Conservation (phyloP, 64 coral and sea anemone genomes). For the Platygyra sinensis region DNA sequence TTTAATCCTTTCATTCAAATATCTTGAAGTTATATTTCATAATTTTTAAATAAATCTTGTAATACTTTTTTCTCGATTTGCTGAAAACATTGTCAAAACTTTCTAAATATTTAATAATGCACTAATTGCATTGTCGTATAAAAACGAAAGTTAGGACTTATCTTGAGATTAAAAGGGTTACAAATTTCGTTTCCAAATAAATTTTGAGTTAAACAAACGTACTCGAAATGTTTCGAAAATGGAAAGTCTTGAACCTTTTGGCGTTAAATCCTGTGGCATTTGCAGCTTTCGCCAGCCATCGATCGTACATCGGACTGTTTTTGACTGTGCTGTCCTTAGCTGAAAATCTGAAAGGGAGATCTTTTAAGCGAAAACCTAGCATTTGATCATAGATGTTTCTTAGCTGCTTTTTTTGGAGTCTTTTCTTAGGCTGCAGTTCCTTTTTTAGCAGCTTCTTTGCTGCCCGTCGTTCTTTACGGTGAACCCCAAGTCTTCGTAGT, state of each 20-base stretch:
- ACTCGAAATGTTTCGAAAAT: neutral
- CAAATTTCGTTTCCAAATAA: neutral
- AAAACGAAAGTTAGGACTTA: neutral
- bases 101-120: too few relatives aligned
- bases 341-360: neutral
- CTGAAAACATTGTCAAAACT: too few relatives aligned
- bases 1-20: too few relatives aligned
- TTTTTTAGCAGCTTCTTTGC: neutral
- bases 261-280: neutral
- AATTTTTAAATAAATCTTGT: too few relatives aligned
- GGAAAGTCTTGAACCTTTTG: neutral
- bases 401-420: neutral
- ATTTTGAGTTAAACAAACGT: neutral
- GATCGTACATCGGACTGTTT: neutral
- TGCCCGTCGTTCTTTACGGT: neutral
- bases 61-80: too few relatives aligned
- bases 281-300: neutral
- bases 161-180: neutral
- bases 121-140: too few relatives aligned
- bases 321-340: neutral
- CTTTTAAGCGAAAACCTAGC: neutral
- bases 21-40: too few relatives aligned
- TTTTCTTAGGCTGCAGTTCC: neutral
- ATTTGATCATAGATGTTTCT: neutral
- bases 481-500: neutral